phyloP scores from a whole-genome alignment of 1,140 invertebrate genomes.

The Aphelenchoides besseyi region DNA sequence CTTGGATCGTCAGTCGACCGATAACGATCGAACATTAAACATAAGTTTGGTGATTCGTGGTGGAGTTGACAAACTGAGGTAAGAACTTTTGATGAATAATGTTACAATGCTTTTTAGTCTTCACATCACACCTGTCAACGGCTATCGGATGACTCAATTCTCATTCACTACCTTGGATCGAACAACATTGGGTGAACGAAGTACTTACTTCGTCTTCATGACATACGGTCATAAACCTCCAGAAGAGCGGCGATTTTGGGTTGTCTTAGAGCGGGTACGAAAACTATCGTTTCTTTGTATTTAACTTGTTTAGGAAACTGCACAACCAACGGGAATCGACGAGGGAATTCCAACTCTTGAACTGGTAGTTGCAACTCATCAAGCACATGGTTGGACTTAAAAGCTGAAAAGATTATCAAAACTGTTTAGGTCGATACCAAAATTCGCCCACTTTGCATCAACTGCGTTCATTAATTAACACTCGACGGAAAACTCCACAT shows the following conservation, averaged over 20 bases:
- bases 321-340: slow-evolving; percentile 23
- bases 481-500: slow-evolving; percentile 51
- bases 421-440: slow-evolving; percentile 46
- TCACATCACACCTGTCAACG: slow-evolving; percentile 58
- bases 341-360: slow-evolving; percentile 44
- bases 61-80: slow-evolving; percentile 49
- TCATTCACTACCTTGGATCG: slow-evolving; percentile 53
- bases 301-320: not conserved
- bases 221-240: slow-evolving; percentile 57
- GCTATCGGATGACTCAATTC: slow-evolving; percentile 52
- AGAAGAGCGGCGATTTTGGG: slow-evolving; percentile 49
- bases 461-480: slow-evolving; percentile 48
- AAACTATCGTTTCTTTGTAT: slow-evolving; percentile 17
- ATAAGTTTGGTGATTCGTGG: slow-evolving; percentile 49
- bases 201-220: slow-evolving; percentile 61
- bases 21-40: slow-evolving; percentile 37
- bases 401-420: slow-evolving; percentile 18
- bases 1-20: slow-evolving; percentile 45
- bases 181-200: slow-evolving; percentile 43
- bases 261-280: slow-evolving; percentile 54
- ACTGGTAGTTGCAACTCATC: slow-evolving; percentile 59
- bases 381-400: slow-evolving; percentile 57
- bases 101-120: no score
- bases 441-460: slow-evolving; percentile 55
- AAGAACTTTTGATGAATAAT: no score